A percentile compares a stretch with the other conserved stretches of the same genome.
Conservation (phyloP, 23 tunicate species). For the Oikopleura vanhoeffeni region DNA sequence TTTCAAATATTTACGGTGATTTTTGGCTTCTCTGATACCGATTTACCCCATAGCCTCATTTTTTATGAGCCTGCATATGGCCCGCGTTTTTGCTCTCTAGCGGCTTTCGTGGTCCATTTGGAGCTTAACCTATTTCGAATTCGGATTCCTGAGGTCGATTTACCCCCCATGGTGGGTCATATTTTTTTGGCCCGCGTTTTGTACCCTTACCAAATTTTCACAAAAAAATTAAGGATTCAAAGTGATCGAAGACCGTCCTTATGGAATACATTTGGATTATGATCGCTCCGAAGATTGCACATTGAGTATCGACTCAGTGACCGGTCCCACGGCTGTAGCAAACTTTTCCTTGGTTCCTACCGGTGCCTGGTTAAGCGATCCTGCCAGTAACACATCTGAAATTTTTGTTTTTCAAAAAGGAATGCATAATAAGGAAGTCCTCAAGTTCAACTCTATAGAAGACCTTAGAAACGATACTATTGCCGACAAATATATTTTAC, state of each 20-base stretch:
- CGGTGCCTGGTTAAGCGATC: slow-evolving; percentile 3
- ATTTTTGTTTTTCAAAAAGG: background rate
- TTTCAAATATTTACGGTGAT: too few species aligned
- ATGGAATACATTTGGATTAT: background rate
- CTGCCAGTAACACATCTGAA: background rate
- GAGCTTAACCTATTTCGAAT: too few species aligned
- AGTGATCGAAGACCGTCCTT: background rate
- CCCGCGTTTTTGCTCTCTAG: too few species aligned
- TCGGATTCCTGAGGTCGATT: too few species aligned
- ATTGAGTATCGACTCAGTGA: background rate
- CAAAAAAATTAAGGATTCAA: too few species aligned
- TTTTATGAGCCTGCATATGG: too few species aligned
- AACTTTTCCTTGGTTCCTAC: background rate
- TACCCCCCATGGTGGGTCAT: too few species aligned
- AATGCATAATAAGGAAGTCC: background rate
- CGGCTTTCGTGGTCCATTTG: too few species aligned
- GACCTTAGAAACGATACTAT: background rate
- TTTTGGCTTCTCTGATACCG: too few species aligned
- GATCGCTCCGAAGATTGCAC: background rate
- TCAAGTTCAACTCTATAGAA: slow-evolving; percentile 10
- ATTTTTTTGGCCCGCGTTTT: too few species aligned
- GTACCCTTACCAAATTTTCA: too few species aligned
- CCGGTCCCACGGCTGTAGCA: background rate
- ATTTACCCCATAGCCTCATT: too few species aligned
- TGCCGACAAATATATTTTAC: background rate